These are phyloP conservation scores for Formicarius rufipectus DNA, from an alignment of 2,113 vertebrate species.

Conservation along the genomic window DNA sequence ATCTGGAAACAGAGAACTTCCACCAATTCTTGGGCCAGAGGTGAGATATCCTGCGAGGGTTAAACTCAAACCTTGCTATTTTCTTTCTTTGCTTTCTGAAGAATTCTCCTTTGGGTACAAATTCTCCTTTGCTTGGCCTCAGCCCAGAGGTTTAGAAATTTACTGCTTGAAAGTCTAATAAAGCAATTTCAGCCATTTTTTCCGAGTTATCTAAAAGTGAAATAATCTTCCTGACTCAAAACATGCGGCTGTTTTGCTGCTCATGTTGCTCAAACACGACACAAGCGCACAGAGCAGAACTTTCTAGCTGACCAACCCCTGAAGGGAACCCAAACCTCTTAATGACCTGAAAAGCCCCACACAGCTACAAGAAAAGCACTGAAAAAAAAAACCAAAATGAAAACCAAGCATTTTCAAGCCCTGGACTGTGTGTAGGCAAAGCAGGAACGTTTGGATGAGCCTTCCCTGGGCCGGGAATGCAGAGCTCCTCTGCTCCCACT, in stretches of 20 bases:
- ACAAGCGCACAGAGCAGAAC: neutral
- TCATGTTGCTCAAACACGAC: neutral
- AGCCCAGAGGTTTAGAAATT: conserved; percentile 30
- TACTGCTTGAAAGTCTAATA: conserved; percentile 16
- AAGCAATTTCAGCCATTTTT: conserved; percentile 11
- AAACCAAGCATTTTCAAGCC: neutral
- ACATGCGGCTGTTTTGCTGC: neutral
- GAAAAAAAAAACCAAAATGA: neutral
- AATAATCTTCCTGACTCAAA: conserved; percentile 28
- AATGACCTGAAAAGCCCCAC: neutral
- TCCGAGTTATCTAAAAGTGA: neutral
- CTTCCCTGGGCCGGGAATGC: neutral
- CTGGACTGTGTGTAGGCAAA: neutral
- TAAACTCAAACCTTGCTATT: neutral
- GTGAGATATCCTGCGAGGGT: conserved; percentile 1
- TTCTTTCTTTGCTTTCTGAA: conserved; percentile 36
- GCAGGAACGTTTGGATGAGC: neutral
- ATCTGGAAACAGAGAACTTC: conserved; percentile 42
- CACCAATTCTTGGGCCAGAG: neutral
- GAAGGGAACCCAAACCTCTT: conserved; percentile 25
- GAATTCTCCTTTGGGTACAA: conserved; percentile 39
- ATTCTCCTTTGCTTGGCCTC: conserved; percentile 25
- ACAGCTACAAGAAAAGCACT: conserved; percentile 9
- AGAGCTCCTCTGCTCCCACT: neutral
- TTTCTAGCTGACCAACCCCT: conserved; percentile 23